Evolutionary conservation across 64 coral and sea anemone species (phyloP).

Genomic region (Orbicella faveolata): DNA sequence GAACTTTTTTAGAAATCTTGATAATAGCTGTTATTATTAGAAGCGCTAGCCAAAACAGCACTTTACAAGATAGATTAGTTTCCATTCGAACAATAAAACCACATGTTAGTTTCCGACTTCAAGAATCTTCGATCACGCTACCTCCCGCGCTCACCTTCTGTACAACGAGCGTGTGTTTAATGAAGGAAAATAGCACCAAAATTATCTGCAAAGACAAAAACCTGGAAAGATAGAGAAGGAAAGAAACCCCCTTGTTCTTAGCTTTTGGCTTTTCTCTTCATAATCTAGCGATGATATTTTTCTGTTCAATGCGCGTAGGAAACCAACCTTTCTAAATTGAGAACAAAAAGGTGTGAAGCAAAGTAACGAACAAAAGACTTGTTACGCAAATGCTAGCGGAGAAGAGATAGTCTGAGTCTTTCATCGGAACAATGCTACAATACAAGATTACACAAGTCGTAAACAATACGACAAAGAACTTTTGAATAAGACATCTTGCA

Average conservation of each 20-base stretch:
- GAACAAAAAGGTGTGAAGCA: not conserved
- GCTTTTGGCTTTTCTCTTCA: not conserved
- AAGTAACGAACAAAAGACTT: not conserved
- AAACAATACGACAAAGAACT: not conserved
- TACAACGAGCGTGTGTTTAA: not conserved
- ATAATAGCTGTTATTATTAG: not conserved
- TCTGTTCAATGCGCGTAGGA: not conserved
- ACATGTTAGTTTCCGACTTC: not conserved
- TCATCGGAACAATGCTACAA: not conserved
- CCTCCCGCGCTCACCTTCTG: not conserved
- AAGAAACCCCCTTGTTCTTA: not conserved
- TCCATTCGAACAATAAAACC: not conserved
- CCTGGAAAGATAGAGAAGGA: not conserved
- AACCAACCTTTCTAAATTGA: not conserved
- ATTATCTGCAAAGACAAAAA: not conserved
- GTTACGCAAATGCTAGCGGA: not conserved
- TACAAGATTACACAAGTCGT: conserved; percentile 9
- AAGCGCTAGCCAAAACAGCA: not conserved
- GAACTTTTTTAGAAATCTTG: not conserved
- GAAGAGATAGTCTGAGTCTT: not conserved
- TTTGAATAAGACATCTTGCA: conserved; percentile 15
- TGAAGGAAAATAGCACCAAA: not conserved
- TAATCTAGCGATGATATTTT: not conserved
- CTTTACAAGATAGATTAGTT: not conserved
- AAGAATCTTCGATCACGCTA: not conserved